Base-by-base conservation (phyloP, 2,797 vertebrate genomes). In the Brachymystax lenok region DNA sequence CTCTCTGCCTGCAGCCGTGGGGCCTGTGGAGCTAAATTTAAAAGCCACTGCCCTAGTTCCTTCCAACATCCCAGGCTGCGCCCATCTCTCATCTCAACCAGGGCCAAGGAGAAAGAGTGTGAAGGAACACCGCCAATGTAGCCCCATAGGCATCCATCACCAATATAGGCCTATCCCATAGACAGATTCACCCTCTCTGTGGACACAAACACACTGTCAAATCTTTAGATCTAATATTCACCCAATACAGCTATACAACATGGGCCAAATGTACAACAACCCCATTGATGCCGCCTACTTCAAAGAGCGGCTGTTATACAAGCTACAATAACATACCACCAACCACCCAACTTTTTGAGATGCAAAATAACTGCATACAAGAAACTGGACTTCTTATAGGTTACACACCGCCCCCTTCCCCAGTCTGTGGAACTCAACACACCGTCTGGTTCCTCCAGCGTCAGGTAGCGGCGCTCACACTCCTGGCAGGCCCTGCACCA, bases 21-120 rank as follows among this genome's bases (percentile, higher is more conserved):
- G 91, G 88, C 87, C 83, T 87, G 88, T 82, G 86, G 83, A 87
- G 88, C 92, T 94, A 95, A 93, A 93, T 92, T 94, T 94, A 93
- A 94, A 92, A 92, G 87, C 75, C 77, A 83, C 71, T 89, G 94
- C 84, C 94, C 93, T 89, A 95, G 83, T 91, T 95, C 87, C 70
- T 85, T 83, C 67, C 73, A 46, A 12, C 40, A 46, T 46, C 40
- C 85, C 82, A 54, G 86, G 5, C 66, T 68, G 27, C 17, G 1
- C 89, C 81, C 85, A 88, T 86, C 87, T 90, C 83, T 85, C 78
- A 85, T 51, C 50, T 24, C 19, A 30, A 92, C 90, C 74, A 79
- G 87, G 90, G 86, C 90, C 89, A 84, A 77, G 77, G 66, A 85
- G 86, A 87, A 83, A 84, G 72, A 69, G 84, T 81, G 78, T 66